Percentiles rank a stretch among this genome's conserved stretches.
These are phyloP conservation scores for Pagrus major DNA, from an alignment of 2,113 vertebrate species.

Conservation along the genomic window DNA sequence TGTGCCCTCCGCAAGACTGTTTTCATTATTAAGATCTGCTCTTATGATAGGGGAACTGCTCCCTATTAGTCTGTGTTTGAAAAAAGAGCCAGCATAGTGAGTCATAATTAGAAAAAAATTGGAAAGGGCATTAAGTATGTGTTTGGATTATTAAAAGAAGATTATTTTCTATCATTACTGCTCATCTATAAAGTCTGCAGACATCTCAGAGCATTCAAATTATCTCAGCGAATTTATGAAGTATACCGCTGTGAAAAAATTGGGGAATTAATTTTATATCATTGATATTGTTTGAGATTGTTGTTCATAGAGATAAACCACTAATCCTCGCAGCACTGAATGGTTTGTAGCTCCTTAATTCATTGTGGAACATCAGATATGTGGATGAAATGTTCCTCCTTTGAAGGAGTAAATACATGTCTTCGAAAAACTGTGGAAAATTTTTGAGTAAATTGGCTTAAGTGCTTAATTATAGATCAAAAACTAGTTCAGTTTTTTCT, in stretches of 20 bases:
- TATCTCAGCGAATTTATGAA: conserved; percentile 17
- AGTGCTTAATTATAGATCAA: not conserved
- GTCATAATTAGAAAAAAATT: conserved; percentile 20
- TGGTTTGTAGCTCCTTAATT: conserved; percentile 20
- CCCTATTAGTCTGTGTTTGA: not conserved
- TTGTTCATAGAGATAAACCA: conserved; percentile 19
- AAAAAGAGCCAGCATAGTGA: not conserved
- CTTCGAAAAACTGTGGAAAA: not conserved
- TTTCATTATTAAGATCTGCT: conserved; percentile 29
- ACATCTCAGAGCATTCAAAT: conserved; percentile 28
- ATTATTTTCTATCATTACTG: conserved; percentile 25
- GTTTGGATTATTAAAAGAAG: conserved; percentile 7
- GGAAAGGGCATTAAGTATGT: not conserved
- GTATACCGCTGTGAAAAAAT: conserved; percentile 12
- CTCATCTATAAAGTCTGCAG: conserved; percentile 27
- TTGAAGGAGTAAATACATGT: conserved; percentile 1
- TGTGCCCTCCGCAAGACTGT: conserved; percentile 10
- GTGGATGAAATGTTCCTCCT: not conserved
- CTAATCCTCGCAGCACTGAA: conserved; percentile 23
- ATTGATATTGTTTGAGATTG: too few species aligned
- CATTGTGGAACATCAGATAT: conserved; percentile 3
- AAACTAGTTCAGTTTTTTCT: not conserved
- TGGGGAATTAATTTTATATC: conserved; percentile 24
- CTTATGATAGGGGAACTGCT: conserved; percentile 9
- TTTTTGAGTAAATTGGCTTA: not conserved